Percentiles rank a stretch among this genome's conserved stretches.
Conservation (phyloP, 2,797 vertebrate genomes). For the Channallabes apus region DNA sequence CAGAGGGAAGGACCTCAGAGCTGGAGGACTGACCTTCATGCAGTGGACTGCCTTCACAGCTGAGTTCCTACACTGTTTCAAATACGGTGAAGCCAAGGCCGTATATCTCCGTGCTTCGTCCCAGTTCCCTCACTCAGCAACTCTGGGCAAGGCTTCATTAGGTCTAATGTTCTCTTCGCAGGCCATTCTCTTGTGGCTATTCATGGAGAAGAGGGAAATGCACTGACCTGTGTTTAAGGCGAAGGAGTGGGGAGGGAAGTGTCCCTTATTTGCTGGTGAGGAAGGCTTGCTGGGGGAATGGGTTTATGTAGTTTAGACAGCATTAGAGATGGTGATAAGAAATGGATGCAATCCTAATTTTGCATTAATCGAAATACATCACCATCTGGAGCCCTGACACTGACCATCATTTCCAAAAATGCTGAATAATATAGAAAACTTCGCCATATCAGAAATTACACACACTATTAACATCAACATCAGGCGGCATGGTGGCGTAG, state of each 20-base stretch:
- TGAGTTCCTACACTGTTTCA: slow-evolving; percentile 54
- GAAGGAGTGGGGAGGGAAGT: background rate
- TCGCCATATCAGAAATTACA: background rate
- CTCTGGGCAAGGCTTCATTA: slow-evolving; percentile 72
- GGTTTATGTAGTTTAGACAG: background rate
- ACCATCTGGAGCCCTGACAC: background rate
- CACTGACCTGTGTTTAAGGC: slow-evolving; percentile 68
- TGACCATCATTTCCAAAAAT: background rate
- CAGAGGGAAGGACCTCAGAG: slow-evolving; percentile 36
- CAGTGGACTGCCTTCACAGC: slow-evolving; percentile 58
- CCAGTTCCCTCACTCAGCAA: slow-evolving; percentile 65
- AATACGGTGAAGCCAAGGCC: slow-evolving; percentile 38
- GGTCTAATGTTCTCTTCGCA: slow-evolving; percentile 63
- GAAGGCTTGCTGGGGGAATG: background rate
- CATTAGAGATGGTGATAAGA: background rate
- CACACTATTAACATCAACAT: background rate
- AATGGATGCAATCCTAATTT: background rate
- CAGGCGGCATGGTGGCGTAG: too few relatives aligned
- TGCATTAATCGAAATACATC: background rate
- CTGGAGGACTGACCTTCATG: slow-evolving; percentile 63
- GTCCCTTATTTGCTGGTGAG: background rate
- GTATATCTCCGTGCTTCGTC: slow-evolving; percentile 53
- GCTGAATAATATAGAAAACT: background rate
- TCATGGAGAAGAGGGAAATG: slow-evolving; percentile 58
- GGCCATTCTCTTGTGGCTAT: slow-evolving; percentile 60